Evolutionary conservation across 92 coral and sea anemone species (phyloP), one percentile per base, ranked within the genome.

Genomic region (Pocillopora meandrina): DNA sequence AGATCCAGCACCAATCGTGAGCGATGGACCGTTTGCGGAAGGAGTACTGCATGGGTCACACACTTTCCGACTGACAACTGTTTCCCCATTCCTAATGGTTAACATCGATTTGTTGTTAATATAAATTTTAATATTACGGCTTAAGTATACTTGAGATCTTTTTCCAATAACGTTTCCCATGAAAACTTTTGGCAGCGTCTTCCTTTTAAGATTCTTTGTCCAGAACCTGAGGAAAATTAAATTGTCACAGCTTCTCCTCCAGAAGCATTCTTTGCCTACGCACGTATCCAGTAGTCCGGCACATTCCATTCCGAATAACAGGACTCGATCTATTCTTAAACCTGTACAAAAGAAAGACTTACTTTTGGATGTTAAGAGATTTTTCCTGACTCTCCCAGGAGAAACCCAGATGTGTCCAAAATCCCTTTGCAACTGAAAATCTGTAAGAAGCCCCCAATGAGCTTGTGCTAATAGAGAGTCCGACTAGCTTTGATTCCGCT

Each of bases 391-490:
- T 33, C 17, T 77, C 17, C 81, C 81, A 77, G 16, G 81, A 61
- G 58, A 77, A 12, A 61, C 81, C 81, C 16, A 77, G 70, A 20
- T 77, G 20, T 1, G 52, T 60, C 81, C 81, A 77, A 11, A 60
- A 61, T 60, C 57, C 81, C 35, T 61, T 35, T 20, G 9, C 11
- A 1, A 77, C 58, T 18, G 21, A 10, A 31, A 77, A 56, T 15
- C 47, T 34, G 36, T 9, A 77, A 18, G 56, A 61, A 23, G 10
- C 55, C 34, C 31, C 15, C 2, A 21, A 18, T 0, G 67, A 7
- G 18, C 26, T 9, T 16, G 33, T 62, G 57, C 19, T 33, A 4
- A 77, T 7, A 16, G 81, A 35, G 21, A 77, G 9, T 8, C 55
- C 67, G 36, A 77, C 69, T 11, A 14, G 35, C 49, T 61, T 17